A percentile compares a stretch with the other conserved stretches of the same genome.
phyloP scores from a whole-genome alignment of 2,113 vertebrate genomes.

The Nothocercus julius region DNA sequence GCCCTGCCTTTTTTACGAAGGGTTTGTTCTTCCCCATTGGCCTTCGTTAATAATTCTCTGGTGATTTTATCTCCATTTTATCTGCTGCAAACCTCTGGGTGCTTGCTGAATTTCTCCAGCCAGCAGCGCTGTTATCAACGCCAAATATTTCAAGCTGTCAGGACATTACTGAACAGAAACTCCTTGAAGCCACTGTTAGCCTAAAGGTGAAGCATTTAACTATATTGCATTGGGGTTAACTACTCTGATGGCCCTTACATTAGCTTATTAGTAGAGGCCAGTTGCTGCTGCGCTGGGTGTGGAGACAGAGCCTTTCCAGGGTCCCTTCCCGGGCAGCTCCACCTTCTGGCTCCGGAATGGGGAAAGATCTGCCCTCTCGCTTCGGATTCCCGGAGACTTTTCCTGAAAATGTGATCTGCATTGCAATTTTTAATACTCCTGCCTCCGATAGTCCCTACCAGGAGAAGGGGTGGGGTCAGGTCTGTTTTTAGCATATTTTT shows the following conservation, averaged over 20 bases:
- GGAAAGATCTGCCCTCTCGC: neutral
- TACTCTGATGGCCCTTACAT: neutral
- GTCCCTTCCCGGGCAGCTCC: constrained; percentile 45
- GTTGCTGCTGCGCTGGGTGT: neutral
- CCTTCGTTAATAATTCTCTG: neutral
- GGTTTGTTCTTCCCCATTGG: neutral
- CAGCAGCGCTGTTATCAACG: neutral
- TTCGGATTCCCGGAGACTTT: constrained; percentile 29
- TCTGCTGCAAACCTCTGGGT: constrained; percentile 5
- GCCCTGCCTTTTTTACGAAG: neutral
- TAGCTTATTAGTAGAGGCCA: neutral
- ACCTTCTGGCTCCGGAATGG: constrained; percentile 3
- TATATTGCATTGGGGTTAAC: neutral
- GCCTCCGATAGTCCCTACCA: constrained; percentile 34
- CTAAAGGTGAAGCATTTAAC: constrained; percentile 40
- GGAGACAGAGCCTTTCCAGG: neutral
- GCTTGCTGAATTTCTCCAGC: neutral
- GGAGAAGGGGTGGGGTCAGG: constrained; percentile 56
- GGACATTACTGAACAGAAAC: neutral
- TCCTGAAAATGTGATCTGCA: constrained; percentile 55
- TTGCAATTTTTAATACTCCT: constrained; percentile 44
- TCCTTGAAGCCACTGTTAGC: constrained; percentile 22
- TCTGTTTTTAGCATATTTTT: constrained; percentile 76
- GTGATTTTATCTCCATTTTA: constrained; percentile 30
- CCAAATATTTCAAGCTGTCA: constrained; percentile 44